These are phyloP conservation scores for Idaea biselata DNA, from an alignment of 2,888 invertebrate genomes.

Conservation along the genomic window DNA sequence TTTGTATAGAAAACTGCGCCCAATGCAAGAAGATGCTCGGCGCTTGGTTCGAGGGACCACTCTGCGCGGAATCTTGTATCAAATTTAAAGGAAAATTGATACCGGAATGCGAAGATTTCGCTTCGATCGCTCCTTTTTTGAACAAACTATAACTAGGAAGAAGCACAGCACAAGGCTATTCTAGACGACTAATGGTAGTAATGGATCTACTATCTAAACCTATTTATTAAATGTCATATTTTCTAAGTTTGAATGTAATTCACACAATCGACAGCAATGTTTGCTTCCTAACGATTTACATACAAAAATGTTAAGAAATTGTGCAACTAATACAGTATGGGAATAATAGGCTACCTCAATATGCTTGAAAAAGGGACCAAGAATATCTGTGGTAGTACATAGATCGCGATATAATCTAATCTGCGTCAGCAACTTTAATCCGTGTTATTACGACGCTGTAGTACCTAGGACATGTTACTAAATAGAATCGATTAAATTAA, in stretches of 20 bases:
- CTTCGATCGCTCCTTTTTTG: conserved; percentile 90
- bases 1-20: conserved; percentile 92
- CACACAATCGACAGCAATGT: neutral
- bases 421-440: no score
- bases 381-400: no score
- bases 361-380: no score
- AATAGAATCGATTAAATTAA: neutral
- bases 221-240: neutral
- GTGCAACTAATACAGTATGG: no score
- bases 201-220: neutral
- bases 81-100: conserved; percentile 91
- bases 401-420: no score
- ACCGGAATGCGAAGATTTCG: conserved; percentile 91
- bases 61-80: conserved; percentile 92
- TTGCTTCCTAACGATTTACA: no score
- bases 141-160: conserved; percentile 50
- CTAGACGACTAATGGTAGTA: neutral
- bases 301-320: no score
- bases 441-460: no score
- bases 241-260: neutral
- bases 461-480: neutral
- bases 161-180: neutral
- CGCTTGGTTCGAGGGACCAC: conserved; percentile 91
- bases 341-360: no score
- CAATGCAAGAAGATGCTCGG: conserved; percentile 95